phyloP scores from a whole-genome alignment of 2,797 vertebrate species.

The Petrocephalus sullivani region DNA sequence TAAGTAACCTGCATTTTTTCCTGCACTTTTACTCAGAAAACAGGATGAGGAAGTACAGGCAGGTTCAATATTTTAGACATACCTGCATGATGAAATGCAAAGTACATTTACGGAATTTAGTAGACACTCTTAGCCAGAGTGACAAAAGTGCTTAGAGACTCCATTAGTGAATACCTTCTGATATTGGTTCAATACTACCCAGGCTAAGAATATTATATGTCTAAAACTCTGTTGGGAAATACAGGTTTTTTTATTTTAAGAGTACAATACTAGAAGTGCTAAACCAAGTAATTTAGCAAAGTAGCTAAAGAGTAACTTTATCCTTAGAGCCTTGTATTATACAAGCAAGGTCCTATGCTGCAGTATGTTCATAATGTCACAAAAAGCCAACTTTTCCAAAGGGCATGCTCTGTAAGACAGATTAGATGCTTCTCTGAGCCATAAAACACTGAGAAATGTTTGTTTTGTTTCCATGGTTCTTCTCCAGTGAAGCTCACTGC shows the following conservation, averaged over 20 bases:
- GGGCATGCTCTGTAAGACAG: not conserved
- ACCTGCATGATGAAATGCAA: not conserved
- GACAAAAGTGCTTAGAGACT: too few relatives aligned
- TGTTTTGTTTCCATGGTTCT: constrained; percentile 6
- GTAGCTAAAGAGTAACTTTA: not conserved
- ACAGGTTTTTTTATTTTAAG: too few relatives aligned
- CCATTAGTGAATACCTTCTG: too few relatives aligned
- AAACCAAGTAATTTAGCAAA: not conserved
- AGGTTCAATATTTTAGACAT: not conserved
- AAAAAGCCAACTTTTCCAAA: constrained; percentile 1
- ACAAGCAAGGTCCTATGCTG: not conserved
- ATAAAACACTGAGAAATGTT: not conserved
- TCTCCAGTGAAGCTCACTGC: not conserved
- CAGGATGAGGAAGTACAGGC: not conserved
- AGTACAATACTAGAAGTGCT: too few relatives aligned
- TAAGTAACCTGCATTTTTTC: not conserved
- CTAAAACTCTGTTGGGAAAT: too few relatives aligned
- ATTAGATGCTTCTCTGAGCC: constrained; percentile 10
- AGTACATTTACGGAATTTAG: not conserved
- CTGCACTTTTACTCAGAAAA: not conserved
- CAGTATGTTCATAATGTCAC: not conserved
- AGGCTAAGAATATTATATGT: too few relatives aligned
- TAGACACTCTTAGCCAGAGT: too few relatives aligned
- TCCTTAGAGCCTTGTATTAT: not conserved
- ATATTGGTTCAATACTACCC: too few relatives aligned